Base-by-base conservation (phyloP, 2,113 vertebrate species). In the Salvator merianae region DNA sequence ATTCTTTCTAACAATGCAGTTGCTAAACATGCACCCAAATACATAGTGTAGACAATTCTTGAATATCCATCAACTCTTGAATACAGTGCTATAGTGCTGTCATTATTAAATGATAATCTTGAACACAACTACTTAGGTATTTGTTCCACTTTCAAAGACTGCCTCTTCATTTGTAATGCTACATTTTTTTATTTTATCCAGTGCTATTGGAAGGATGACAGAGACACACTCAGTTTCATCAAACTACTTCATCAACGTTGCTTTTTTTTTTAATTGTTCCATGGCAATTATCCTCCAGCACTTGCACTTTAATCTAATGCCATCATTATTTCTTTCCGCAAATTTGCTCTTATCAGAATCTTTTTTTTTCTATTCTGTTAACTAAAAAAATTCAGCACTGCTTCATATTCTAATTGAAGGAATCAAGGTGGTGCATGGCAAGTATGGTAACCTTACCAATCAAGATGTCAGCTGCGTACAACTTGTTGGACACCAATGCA, bases 341-440 rank as follows among this genome's bases (percentile, higher is more conserved):
- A 88, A 20, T 36, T 70, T 84, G 74, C 1, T 3, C 13, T 79
- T 34, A 66, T n/a, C 1, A 89, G n/a, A 89, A 87, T 84, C 30
- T 84, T 87, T 87, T 85, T 71, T 85, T 87, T 86, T 84, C 75
- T 72, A 81, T 83, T 73, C 70, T 79, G 82, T 68, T 65, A 82
- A 3, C 10, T 63, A 83, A 9, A 70, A 59, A 6, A 82, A n/a
- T 88, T 86, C 66, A 82, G 16, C 82, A 82, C 26, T 86, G 14
- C 47, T 20, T 83, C 28, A 87, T 86, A 22, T 81, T 84, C 13
- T 9, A 28, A 28, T 1, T 66, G 14, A 74, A 74, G 84, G 81
- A 13, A 1, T 28, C 18, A 81, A 55, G 0, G 65, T 5, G 30
- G 59, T 73, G 85, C 86, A 79, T 69, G 77, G 30, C 59, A 86